A percentile compares a stretch with the other conserved stretches of the same genome.
Evolutionary conservation across 2,888 invertebrate species (phyloP).

Genomic region (Dynastes grantii): DNA sequence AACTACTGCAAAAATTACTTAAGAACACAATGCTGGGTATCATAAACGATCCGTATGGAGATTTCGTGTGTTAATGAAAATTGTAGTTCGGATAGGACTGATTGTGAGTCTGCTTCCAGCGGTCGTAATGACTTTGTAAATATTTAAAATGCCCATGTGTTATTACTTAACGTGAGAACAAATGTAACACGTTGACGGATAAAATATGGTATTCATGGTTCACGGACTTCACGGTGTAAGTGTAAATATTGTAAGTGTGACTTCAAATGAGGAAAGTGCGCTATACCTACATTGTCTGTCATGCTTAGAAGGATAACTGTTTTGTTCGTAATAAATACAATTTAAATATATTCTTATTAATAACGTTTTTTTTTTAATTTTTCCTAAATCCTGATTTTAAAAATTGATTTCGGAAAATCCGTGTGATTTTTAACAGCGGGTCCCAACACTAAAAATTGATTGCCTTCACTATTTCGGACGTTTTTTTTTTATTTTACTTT

Average conservation of each 20-base stretch:
- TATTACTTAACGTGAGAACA: slow-evolving; percentile 34
- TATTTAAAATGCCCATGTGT: slow-evolving; percentile 33
- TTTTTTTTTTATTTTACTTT: too few relatives aligned
- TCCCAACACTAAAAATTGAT: too few relatives aligned
- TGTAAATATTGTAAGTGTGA: slow-evolving; percentile 28
- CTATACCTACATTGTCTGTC: background rate
- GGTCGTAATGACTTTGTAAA: slow-evolving; percentile 30
- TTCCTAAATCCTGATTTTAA: too few relatives aligned
- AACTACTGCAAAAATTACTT: too few relatives aligned
- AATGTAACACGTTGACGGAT: slow-evolving; percentile 30
- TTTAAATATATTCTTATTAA: background rate
- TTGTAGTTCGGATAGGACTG: slow-evolving; percentile 12
- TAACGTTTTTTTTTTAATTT: too few relatives aligned
- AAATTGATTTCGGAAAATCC: too few relatives aligned
- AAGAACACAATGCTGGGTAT: background rate
- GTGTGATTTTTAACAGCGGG: too few relatives aligned
- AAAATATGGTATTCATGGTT: slow-evolving; percentile 31
- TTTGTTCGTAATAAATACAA: background rate
- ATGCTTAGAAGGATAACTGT: background rate
- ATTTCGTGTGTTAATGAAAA: background rate
- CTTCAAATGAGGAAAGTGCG: slow-evolving; percentile 13
- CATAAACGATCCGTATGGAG: background rate
- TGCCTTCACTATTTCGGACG: too few relatives aligned
- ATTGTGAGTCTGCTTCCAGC: slow-evolving; percentile 22
- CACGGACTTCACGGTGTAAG: slow-evolving; percentile 21